Conservation (phyloP, 2,113 vertebrate species). For the Morone saxatilis region DNA sequence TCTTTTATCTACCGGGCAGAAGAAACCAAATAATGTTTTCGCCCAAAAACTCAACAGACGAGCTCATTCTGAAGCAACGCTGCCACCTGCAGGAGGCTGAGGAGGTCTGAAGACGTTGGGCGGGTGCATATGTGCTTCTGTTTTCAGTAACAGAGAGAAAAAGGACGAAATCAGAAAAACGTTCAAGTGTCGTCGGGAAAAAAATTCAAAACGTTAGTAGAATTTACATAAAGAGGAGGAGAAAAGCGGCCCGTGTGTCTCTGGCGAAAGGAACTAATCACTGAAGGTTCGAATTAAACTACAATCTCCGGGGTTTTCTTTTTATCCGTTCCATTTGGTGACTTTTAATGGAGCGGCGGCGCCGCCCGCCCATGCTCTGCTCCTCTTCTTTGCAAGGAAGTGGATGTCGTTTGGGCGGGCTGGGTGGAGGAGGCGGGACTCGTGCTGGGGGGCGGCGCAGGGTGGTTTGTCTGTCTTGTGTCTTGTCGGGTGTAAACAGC, state of each 20-base stretch:
- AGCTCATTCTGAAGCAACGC: not conserved
- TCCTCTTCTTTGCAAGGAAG: constrained; percentile 56
- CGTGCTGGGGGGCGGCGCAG: constrained; percentile 64
- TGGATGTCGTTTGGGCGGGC: constrained; percentile 53
- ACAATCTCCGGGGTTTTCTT: not conserved
- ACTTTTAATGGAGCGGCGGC: no score
- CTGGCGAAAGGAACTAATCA: not conserved
- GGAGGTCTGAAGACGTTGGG: not conserved
- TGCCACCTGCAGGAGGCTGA: no score
- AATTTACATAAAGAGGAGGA: not conserved
- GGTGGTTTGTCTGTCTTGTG: constrained; percentile 82
- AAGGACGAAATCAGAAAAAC: not conserved
- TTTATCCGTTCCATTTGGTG: constrained; percentile 83
- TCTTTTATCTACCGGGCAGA: not conserved
- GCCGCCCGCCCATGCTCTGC: constrained; percentile 34
- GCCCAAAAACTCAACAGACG: not conserved
- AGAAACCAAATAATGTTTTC: not conserved
- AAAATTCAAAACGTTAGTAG: not conserved
- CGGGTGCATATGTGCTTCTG: not conserved
- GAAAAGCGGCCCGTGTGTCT: not conserved
- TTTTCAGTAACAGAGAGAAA: not conserved
- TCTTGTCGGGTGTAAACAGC: constrained; percentile 92
- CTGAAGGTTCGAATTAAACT: not conserved
- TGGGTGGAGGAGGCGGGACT: constrained; percentile 53
- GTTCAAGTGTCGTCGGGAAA: constrained; percentile 19